Evolutionary conservation across 2,888 invertebrate species (phyloP).

Genomic region (Pemphredon lugubris): DNA sequence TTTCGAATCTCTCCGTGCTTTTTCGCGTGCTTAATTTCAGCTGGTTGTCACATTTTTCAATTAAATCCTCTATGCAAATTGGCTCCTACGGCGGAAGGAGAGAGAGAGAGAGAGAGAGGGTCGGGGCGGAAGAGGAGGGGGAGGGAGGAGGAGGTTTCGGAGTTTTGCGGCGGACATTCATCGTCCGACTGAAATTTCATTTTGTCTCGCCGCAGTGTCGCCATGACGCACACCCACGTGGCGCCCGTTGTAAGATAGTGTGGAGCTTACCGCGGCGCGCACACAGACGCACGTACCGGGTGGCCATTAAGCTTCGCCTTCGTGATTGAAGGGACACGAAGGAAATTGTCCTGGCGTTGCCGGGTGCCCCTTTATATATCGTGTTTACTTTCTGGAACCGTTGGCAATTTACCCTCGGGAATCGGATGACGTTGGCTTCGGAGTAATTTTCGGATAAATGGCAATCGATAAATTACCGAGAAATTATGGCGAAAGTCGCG

Average conservation of each 20-base stretch:
- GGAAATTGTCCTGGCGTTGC: conserved; percentile 53
- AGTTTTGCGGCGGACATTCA: conserved; percentile 44
- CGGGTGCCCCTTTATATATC: conserved; percentile 31
- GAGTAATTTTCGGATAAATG: conserved; percentile 50
- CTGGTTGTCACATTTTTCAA: conserved; percentile 68
- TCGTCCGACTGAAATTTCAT: conserved; percentile 66
- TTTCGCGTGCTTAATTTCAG: conserved; percentile 57
- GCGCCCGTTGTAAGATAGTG: not conserved
- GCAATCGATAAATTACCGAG: conserved; percentile 41
- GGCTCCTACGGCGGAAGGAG: conserved; percentile 47
- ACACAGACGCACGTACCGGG: not conserved
- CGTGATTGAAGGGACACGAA: conserved; percentile 54
- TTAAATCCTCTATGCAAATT: conserved; percentile 73
- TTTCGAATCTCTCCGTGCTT: conserved; percentile 38
- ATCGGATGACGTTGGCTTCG: conserved; percentile 24
- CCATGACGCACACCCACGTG: conserved; percentile 39
- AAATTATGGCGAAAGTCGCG: conserved; percentile 5
- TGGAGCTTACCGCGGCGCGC: no score
- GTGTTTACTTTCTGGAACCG: conserved; percentile 42
- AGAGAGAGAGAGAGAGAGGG: conserved; percentile 1
- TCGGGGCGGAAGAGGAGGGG: not conserved
- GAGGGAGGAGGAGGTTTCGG: conserved; percentile 1
- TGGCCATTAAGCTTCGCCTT: conserved; percentile 49
- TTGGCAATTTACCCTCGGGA: conserved; percentile 42
- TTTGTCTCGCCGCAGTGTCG: conserved; percentile 54